Evolutionary conservation across 1,140 invertebrate species (phyloP), one percentile per base, ranked within the genome.

Genomic region (Bombus breviceps): DNA sequence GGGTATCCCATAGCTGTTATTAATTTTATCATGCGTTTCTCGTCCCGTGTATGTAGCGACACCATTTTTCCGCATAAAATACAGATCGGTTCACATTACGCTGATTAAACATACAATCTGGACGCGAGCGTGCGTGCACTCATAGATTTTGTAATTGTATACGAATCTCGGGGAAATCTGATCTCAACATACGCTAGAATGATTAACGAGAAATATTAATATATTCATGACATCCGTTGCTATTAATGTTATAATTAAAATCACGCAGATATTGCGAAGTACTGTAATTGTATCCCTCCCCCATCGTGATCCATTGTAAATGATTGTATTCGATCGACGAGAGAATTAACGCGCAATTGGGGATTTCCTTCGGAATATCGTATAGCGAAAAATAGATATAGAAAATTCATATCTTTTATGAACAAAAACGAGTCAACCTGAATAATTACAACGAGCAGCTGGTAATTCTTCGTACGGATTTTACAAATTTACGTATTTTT

Each of bases 161-260:
- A 10, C 74, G 74, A 59, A 59, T 59, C 74, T 59, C 32, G 25
- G 74, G 47, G 34, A 59, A 34, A 76, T 76, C 74, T 75, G 74
- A 76, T 59, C 47, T 76, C 34, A 59, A 15, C 53, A 13, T 39
- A 59, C 74, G 34, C 3, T 53, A 25, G 34, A 13, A 18, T 59
- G 53, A 59, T 76, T 34, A 76, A 76, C 53, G 53, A 59, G 74
- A 59, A 76, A 76, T 76, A 59, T 76, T 76, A 76, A 76, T 76
- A 59, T 76, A 76, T 76, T 59, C 74, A 13, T 13, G 34, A 76
- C 25, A 28, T 59, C 34, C 25, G 34, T 59, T 59, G 34, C 74
- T 76, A 76, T 59, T 76, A 76, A 76, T 75, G 47, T 43, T 53
- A 75, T 37, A 75, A 75, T 75, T 75, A 57, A 57, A 75, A 25